Evolutionary conservation across 1,140 invertebrate genomes (phyloP), one percentile per base, ranked within the genome.

Genomic region (Ceratitis capitata): DNA sequence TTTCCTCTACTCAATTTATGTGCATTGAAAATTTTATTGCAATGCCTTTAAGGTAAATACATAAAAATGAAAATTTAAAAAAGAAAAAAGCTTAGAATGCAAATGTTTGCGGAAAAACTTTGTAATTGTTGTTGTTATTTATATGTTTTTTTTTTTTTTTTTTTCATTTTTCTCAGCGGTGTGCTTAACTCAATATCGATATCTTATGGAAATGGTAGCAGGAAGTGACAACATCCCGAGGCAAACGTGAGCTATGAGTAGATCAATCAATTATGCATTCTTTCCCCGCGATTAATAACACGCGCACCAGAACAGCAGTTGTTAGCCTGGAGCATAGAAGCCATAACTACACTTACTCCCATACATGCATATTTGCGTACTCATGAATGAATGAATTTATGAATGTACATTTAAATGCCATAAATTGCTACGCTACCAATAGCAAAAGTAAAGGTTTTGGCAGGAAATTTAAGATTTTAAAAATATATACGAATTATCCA

Each of bases 171-270:
- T n/a, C n/a, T n/a, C n/a, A n/a, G n/a, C n/a, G n/a, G n/a, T n/a
- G n/a, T n/a, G n/a, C n/a, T n/a, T n/a, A n/a, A n/a, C n/a, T n/a
- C n/a, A n/a, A n/a, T n/a, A n/a, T n/a, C n/a, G n/a, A n/a, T n/a
- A n/a, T n/a, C n/a, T n/a, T n/a, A n/a, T n/a, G n/a, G n/a, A 78
- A 45, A 26, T 78, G 69, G 69, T 78, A 78, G 69, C 69, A 78
- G 69, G 69, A 78, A 78, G 69, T 78, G 69, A 78, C 69, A 78
- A 39, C 69, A n/a, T 45, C 39, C 45, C 69, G 45, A 78, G 39
- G 19, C 69, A n/a, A 7, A 78, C 45, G 69, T 45, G 69, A 78
- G 69, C 45, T 78, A 39, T 78, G 69, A 39, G 69, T 42, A 78
- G 69, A 26, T 78, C 39, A 14, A 19, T 19, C 6, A 19, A 23